Evolutionary conservation across 2,797 vertebrate genomes (phyloP), one percentile per base, ranked within the genome.

Genomic region (Sebastes steindachneri): DNA sequence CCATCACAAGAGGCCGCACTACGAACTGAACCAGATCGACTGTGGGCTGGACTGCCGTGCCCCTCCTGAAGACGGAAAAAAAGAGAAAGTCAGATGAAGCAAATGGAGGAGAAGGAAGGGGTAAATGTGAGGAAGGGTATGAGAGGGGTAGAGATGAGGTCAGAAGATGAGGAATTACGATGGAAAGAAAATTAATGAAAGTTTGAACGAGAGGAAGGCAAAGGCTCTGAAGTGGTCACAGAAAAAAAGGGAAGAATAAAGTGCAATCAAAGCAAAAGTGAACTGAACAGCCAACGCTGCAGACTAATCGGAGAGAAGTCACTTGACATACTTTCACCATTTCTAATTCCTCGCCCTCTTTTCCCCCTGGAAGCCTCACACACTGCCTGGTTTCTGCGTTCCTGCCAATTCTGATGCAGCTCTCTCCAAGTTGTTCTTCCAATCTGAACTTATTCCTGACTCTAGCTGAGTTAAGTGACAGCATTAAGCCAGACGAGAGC

Each of bases 31-130:
- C 93, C 95, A 79, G 89, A 94, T 92, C 95, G 91, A 93, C 96
- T 94, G 86, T 96, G 94, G 76, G 88, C 92, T 74, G 95, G 95
- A 88, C 96, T 96, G 93, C 88, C 83, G 41, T 81, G 87, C 74
- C 89, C 94, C 89, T 96, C 91, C 96, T 97, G 93, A 91, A 28
- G 59, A 72, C 60, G 8, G 17, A 60, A n/a, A 72, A 33, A 12
- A 64, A 57, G 25, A 33, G 12, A 35, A 9, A 54, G 12, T 62
- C 21, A 72, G 4, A 59, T 62, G 3, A 66, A 55, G 33, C 51
- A 17, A 66, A 55, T 55, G 7, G 23, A 58, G 5, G 55, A 67
- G 19, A 26, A 4, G 48, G 21, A 0, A 25, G 29, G 29, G 15
- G 35, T 10, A 17, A 8, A 73, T 21, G 55, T 15, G 70, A 5